Evolutionary conservation across 2,113 vertebrate species (phyloP), one percentile per base, ranked within the genome.

Genomic region (Psephotus haematonotus): DNA sequence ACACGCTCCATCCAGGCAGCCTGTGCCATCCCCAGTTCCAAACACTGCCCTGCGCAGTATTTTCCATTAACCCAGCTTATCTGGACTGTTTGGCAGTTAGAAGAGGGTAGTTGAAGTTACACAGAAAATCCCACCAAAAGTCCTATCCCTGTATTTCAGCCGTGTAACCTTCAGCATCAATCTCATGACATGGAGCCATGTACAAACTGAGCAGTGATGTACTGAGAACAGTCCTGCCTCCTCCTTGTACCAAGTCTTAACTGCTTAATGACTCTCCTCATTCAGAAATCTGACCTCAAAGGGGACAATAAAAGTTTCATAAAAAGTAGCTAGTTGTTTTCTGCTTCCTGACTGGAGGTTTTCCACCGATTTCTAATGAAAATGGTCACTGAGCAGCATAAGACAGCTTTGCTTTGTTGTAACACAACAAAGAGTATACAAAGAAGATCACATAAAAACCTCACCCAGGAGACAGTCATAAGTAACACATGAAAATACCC

Each of bases 11-110:
- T 46, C 16, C 37, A 8, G 2, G 78, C 59, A 69, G 59, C 4
- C 47, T 0, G 0, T 13, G 11, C 57, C 0, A 0, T 22, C 49
- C 63, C 50, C 46, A 27, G 50, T 17, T 43, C 62, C 10, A 18
- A 12, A 7, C 57, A 6, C 25, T 24, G 39, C 13, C 41, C 12
- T 28, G 31, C 3, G 60, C 10, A 41, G 20, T 24, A 33, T 28
- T 33, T 39, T 50, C 64, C 82, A 43, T 29, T 43, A 81, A 55
- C 19, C 35, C 70, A 88, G 20, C 13, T 77, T 44, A 76, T 9
- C 25, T n/a, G 29, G n/a, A 86, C 52, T 3, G 5, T 9, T 27
- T 13, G 6, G 31, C 63, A 86, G 46, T 37, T 50, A 44, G 25
- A 55, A 65, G n/a, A 63, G 14, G 22, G 31, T 10, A 71, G 44